Conservation (phyloP, 2,888 invertebrate genomes). For the Acronicta aceris region DNA sequence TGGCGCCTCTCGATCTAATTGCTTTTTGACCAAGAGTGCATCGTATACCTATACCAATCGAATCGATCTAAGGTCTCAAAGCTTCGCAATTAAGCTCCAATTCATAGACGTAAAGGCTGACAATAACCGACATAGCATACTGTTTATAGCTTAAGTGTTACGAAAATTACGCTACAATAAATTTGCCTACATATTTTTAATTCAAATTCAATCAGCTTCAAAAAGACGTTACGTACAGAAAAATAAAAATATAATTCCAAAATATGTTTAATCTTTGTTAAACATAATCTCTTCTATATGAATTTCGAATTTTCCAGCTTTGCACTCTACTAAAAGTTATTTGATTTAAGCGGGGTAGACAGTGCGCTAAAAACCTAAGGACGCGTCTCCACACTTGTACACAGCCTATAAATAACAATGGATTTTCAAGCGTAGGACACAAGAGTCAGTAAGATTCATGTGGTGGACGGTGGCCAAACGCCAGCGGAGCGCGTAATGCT, state of each 20-base stretch:
- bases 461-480: constrained; percentile 80
- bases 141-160: neutral
- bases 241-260: neutral
- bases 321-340: neutral
- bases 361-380: constrained; percentile 8
- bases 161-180: neutral
- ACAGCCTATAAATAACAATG: constrained; percentile 77
- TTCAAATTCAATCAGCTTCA: too few relatives aligned
- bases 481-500: constrained; percentile 73
- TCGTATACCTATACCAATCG: neutral
- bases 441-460: constrained; percentile 70
- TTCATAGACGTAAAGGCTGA: neutral
- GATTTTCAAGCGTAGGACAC: constrained; percentile 76
- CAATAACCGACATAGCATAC: neutral
- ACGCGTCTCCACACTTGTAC: constrained; percentile 34
- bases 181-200: neutral
- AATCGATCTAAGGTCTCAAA: too few relatives aligned
- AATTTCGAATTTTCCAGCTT: too few relatives aligned
- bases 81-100: too few relatives aligned
- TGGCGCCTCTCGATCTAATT: neutral
- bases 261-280: too few relatives aligned
- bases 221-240: too few relatives aligned
- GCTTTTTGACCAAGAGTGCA: neutral
- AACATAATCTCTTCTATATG: too few relatives aligned
- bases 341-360: neutral